A percentile compares a stretch with the other conserved stretches of the same genome.
These are phyloP conservation scores for Prinia subflava DNA, from an alignment of 2,113 vertebrate genomes.

Conservation along the genomic window DNA sequence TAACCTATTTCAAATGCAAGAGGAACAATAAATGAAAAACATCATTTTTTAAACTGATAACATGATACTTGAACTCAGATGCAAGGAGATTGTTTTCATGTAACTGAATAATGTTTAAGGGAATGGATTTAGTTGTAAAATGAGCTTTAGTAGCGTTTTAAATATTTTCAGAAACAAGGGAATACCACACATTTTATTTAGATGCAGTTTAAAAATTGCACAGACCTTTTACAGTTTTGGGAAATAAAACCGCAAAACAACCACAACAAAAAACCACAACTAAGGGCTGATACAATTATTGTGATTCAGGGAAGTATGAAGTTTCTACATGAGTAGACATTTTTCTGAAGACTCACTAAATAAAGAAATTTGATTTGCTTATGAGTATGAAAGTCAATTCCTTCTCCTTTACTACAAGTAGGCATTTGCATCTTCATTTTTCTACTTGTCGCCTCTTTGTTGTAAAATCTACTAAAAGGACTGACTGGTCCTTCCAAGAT, in stretches of 20 bases:
- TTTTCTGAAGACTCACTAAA: not conserved
- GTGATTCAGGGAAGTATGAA: not conserved
- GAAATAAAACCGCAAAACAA: not conserved
- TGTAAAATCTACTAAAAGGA: not conserved
- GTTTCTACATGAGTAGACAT: not conserved
- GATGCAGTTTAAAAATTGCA: not conserved
- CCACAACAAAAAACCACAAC: not conserved
- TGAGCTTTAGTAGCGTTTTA: not conserved
- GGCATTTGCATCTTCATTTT: not conserved
- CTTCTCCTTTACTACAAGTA: not conserved
- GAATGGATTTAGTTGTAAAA: constrained; percentile 15
- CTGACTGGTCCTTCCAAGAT: not conserved
- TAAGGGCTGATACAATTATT: not conserved
- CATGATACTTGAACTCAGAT: not conserved
- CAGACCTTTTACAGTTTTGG: not conserved
- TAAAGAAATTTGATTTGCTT: not conserved
- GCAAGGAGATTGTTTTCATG: not conserved
- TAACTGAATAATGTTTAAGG: constrained; percentile 9
- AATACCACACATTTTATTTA: not conserved
- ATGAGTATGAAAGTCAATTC: not conserved
- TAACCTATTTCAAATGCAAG: not conserved
- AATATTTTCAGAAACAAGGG: not conserved
- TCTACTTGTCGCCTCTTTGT: not conserved
- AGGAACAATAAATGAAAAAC: not conserved
- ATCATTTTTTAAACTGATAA: not conserved